A percentile compares a stretch with the other conserved stretches of the same genome.
Conservation (phyloP, 2,888 invertebrate species). For the Aphidoletes aphidimyza region DNA sequence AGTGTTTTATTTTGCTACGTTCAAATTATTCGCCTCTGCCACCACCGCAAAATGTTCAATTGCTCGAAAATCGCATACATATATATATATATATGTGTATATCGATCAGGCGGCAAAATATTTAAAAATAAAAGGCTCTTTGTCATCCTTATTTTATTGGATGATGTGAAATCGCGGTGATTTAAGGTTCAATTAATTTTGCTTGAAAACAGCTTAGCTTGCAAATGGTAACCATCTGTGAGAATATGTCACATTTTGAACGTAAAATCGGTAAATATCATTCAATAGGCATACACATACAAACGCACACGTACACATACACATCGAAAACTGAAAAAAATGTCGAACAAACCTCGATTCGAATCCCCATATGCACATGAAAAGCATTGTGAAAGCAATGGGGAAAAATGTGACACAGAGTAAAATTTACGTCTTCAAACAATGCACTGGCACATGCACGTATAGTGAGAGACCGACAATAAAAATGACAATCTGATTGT, state of each 20-base stretch:
- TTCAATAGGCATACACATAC: not conserved
- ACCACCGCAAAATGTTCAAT: too few species aligned
- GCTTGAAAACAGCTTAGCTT: conserved; percentile 11
- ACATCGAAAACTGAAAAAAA: not conserved
- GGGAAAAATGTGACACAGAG: conserved; percentile 7
- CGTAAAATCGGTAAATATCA: conserved; percentile 28
- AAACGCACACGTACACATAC: too few species aligned
- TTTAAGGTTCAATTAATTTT: conserved; percentile 50
- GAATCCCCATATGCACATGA: too few species aligned
- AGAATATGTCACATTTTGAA: conserved; percentile 19
- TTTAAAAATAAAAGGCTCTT: not conserved
- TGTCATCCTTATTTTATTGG: not conserved
- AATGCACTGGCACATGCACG: not conserved
- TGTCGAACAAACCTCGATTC: not conserved
- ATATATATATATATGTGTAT: too few species aligned
- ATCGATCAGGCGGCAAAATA: not conserved
- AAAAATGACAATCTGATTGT: conserved; percentile 44
- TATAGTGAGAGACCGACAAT: not conserved
- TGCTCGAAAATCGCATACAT: too few species aligned
- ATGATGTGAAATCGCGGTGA: not conserved
- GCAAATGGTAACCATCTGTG: not conserved
- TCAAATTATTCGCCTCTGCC: too few species aligned
- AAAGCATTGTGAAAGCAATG: not conserved
- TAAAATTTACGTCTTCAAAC: conserved; percentile 36
- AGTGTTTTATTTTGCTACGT: not conserved